Evolutionary conservation across 2,888 invertebrate genomes (phyloP).

Genomic region (Drosophila subsilvestris): DNA sequence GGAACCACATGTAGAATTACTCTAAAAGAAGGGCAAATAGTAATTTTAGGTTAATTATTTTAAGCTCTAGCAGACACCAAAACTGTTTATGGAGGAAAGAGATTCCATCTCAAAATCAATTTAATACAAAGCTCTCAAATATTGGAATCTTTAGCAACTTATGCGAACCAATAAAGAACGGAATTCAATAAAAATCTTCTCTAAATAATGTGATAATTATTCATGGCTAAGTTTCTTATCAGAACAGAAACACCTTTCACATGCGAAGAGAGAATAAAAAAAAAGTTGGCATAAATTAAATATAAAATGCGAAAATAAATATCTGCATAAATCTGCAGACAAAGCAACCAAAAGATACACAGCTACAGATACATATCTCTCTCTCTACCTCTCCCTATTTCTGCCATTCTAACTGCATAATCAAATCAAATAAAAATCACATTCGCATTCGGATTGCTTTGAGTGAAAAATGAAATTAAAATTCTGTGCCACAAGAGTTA

Average conservation of each 20-base stretch:
- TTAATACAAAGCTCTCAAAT: not conserved
- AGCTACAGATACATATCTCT: not conserved
- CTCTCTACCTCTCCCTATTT: not conserved
- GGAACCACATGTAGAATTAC: too few relatives aligned
- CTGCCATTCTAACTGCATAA: conserved; percentile 1
- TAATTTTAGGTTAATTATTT: too few relatives aligned
- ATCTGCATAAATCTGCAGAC: conserved; percentile 64
- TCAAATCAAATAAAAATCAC: conserved; percentile 36
- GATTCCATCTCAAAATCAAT: conserved; percentile 7
- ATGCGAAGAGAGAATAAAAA: not conserved
- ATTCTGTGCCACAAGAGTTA: conserved; percentile 57
- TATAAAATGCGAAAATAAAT: conserved; percentile 35
- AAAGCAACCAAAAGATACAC: conserved; percentile 29
- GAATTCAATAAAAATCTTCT: conserved; percentile 4
- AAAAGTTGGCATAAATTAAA: conserved; percentile 58
- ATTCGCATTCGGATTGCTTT: conserved; percentile 8
- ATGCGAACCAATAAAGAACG: not conserved
- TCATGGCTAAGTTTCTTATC: conserved; percentile 11
- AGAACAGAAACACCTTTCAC: conserved; percentile 34
- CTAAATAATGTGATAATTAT: conserved; percentile 29
- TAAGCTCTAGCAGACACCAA: too few relatives aligned
- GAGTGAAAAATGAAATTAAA: conserved; percentile 65
- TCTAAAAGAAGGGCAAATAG: too few relatives aligned
- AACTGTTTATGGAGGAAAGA: too few relatives aligned
- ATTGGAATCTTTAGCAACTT: not conserved